These are phyloP conservation scores for Sinocyclocheilus anshuiensis DNA, from an alignment of 2,113 vertebrate genomes.

Conservation along the genomic window DNA sequence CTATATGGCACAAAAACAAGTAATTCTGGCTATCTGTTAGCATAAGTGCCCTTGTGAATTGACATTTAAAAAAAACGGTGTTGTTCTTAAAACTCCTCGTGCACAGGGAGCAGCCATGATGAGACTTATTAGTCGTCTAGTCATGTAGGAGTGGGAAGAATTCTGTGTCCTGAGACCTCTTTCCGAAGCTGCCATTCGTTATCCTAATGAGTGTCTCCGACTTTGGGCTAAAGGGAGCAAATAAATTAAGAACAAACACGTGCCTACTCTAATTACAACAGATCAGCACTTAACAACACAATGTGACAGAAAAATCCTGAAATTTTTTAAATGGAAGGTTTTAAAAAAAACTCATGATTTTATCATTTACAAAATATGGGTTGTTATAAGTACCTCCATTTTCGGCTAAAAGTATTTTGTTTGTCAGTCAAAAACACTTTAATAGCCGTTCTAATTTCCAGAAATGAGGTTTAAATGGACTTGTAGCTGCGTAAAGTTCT, in stretches of 20 bases:
- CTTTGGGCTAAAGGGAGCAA: constrained; percentile 32
- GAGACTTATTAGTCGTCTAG: constrained; percentile 41
- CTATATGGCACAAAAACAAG: constrained; percentile 9
- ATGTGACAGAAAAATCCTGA: not conserved
- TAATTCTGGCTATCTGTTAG: not conserved
- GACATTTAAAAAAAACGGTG: constrained; percentile 10
- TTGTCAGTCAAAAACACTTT: not conserved
- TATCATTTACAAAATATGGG: not conserved
- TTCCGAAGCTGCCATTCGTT: constrained; percentile 22
- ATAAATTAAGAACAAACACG: constrained; percentile 32
- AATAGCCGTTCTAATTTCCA: not conserved
- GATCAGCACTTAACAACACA: constrained; percentile 18
- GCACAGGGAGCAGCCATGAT: constrained; percentile 31
- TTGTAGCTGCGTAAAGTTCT: not conserved
- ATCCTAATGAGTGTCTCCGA: constrained; percentile 46
- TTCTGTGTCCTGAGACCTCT: constrained; percentile 28
- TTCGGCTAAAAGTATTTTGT: not conserved
- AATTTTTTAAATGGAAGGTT: not conserved
- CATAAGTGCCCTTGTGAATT: constrained; percentile 1
- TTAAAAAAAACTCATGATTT: not conserved
- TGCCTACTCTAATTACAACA: constrained; percentile 38
- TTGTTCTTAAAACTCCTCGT: constrained; percentile 1
- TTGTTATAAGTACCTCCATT: not conserved
- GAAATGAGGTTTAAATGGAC: constrained; percentile 1
- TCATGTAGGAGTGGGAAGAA: constrained; percentile 41